Evolutionary conservation across 1,140 invertebrate genomes (phyloP).

Genomic region (Oedothorax gibbosus): DNA sequence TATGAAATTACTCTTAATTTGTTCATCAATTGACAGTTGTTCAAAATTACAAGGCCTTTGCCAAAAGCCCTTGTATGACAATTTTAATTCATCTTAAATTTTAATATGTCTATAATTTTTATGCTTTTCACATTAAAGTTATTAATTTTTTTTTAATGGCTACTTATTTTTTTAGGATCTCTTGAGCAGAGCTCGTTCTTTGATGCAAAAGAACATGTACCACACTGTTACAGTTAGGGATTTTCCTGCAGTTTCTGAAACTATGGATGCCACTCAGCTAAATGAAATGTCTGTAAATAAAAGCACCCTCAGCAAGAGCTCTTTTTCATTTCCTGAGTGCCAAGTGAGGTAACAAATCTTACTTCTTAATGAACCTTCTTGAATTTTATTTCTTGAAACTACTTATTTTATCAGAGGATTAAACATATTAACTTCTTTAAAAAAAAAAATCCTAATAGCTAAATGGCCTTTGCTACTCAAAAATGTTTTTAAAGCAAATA

Average conservation of each 20-base stretch:
- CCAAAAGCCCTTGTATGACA: not conserved
- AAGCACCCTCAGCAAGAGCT: constrained; percentile 63
- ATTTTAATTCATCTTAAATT: no score
- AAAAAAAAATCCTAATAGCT: no score
- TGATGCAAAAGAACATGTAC: constrained; percentile 86
- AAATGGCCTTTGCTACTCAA: no score
- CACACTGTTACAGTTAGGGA: constrained; percentile 75
- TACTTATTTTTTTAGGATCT: constrained; percentile 72
- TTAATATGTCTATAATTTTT: no score
- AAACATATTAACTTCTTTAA: no score
- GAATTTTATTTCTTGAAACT: not conserved
- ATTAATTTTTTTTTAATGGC: no score
- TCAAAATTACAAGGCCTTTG: not conserved
- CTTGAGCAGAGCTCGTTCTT: constrained; percentile 76
- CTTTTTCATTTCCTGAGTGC: constrained; percentile 74
- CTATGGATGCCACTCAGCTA: constrained; percentile 24
- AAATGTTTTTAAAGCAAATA: no score
- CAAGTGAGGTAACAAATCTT: constrained; percentile 74
- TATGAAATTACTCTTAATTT: no score
- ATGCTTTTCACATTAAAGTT: no score
- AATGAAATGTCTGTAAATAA: constrained; percentile 49
- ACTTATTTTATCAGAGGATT: no score
- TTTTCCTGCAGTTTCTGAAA: constrained; percentile 55
- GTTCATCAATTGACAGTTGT: not conserved
- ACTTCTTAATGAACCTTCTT: not conserved